Evolutionary conservation across 2,888 invertebrate species (phyloP), one percentile per base, ranked within the genome.

Genomic region (Spisula subtruncata): DNA sequence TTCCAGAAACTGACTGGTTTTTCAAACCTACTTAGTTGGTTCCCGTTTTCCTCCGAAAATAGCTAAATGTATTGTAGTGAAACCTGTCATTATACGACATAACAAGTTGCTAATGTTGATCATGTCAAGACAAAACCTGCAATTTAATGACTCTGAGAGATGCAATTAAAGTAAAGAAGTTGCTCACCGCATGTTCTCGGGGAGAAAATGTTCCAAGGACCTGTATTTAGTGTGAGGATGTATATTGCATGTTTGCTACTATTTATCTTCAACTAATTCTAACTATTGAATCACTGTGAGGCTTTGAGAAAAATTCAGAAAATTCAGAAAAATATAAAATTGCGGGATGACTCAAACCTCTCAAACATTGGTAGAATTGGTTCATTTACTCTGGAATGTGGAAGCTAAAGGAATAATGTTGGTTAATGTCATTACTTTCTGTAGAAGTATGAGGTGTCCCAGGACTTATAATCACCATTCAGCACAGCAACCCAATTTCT

Each of bases 331-430:
- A 35, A 35, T 75, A 32, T 32, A 35, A 18, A 12, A 75, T 32
- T 35, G 32, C n/a, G 41, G n/a, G 80, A 85, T 85, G 85, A 85
- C 80, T 85, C 85, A 85, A 85, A 48, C 35, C 5, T 35, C 80
- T 85, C 85, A 85, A 85, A 48, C 35, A 12, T 35, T 12, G 35
- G 32, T 75, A 32, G 75, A 75, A 20, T 75, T 75, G 35, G 16
- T 75, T 75, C 75, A 75, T 75, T 75, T 75, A 75, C 75, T 75
- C 16, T 18, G 32, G 32, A 75, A 75, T 75, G 75, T 75, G 10
- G n/a, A n/a, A 35, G 46, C 8, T 41, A 2, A 41, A 48, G 81
- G n/a, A 48, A 14, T 81, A 81, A 81, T 81, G 81, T 81, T 41
- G n/a, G n/a, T 32, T 32, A 10, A 32, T 32, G 75, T 35, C 35